Evolutionary conservation across 2,797 vertebrate species (phyloP), one percentile per base, ranked within the genome.

Genomic region (Octomys mimax): DNA sequence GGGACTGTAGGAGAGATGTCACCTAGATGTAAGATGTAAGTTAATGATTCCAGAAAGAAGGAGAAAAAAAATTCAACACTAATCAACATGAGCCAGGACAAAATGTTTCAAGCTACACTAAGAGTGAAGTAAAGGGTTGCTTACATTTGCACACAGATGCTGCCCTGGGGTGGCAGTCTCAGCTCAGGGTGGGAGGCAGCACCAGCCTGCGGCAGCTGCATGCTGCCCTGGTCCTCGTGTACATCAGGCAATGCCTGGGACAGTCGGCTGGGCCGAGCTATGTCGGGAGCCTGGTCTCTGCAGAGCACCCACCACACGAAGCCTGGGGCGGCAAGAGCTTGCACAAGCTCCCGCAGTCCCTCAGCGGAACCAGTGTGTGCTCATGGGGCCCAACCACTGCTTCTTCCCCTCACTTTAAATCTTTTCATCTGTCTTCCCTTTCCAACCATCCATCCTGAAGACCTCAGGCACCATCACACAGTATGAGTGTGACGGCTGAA

Each of bases 151-250:
- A 14, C 11, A 26, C 39, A 33, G 3, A 22, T 16, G 5, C 33
- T 26, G 2, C 7, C 0, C 0, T 21, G 33, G 10, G 6, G 22
- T 39, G 6, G 19, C 2, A 2, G 2, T 10, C 5, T 33, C 21
- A 6, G 24, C 5, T 78, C 6, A 7, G 8, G 62, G 75, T 22
- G 13, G 4, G 39, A 21, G 8, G 19, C 16, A 14, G n/a, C n/a
- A 28, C 28, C 18, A 26, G 36, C 8, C 2, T 33, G 26, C 0
- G 39, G 52, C 0, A 59, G 31, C 33, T n/a, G 6, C 12, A 28
- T 14, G 24, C 10, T 0, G 26, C 22, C 18, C 14, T 24, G 54
- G 54, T 16, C 0, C 26, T 81, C 10, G 22, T 39, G 8, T 12
- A 46, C 39, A 4, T 46, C 12, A 26, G 87, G 18, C 33, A 77